Evolutionary conservation across 2,888 invertebrate genomes (phyloP).

Genomic region (Caradrina clavipalpis): DNA sequence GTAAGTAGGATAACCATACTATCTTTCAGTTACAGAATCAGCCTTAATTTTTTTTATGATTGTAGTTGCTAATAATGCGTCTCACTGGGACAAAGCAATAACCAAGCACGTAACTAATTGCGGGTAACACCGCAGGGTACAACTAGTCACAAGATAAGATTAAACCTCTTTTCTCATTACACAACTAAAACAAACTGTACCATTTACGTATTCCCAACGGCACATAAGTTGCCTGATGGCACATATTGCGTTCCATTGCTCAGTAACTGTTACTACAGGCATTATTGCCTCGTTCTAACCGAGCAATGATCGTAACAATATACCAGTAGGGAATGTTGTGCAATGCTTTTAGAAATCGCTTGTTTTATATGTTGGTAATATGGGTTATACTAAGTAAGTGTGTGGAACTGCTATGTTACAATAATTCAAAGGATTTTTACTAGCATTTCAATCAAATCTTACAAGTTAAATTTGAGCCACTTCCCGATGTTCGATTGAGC

Average conservation of each 20-base stretch:
- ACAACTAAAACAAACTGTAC: background rate
- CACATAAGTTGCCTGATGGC: conserved; percentile 2
- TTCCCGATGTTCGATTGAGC: too few relatives aligned
- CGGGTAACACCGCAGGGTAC: background rate
- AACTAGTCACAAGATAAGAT: background rate
- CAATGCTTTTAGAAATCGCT: conserved; percentile 19
- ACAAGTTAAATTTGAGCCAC: too few relatives aligned
- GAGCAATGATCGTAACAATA: conserved; percentile 19
- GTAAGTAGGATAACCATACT: too few relatives aligned
- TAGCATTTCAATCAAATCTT: too few relatives aligned
- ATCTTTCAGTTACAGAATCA: too few relatives aligned
- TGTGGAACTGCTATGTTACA: background rate
- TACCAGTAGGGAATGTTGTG: conserved; percentile 20
- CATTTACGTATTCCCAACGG: conserved; percentile 8
- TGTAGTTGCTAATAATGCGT: too few relatives aligned
- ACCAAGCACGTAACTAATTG: too few relatives aligned
- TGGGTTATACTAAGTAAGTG: background rate
- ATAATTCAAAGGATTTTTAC: background rate
- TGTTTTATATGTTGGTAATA: background rate
- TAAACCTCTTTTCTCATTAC: background rate
- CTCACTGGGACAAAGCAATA: too few relatives aligned
- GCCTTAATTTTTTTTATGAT: too few relatives aligned
- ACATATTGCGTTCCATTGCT: conserved; percentile 26
- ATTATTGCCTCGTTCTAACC: conserved; percentile 23
- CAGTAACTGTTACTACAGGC: conserved; percentile 9